Evolutionary conservation across 1,140 invertebrate genomes (phyloP).

Genomic region (Pogonomyrmex californicus): DNA sequence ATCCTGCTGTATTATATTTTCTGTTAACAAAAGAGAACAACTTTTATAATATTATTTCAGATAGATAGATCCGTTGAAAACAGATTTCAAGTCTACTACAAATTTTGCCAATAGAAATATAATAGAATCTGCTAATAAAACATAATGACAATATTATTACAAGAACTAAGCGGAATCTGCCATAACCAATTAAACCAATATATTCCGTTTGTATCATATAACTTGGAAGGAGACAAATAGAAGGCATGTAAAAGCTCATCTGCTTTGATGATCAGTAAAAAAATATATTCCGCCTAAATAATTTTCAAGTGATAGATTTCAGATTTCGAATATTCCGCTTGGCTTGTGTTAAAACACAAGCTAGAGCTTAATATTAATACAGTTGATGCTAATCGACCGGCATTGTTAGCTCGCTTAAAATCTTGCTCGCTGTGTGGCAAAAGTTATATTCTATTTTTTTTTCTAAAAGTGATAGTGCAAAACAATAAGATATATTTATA

Average conservation of each 20-base stretch:
- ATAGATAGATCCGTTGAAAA: not conserved
- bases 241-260: too few species aligned
- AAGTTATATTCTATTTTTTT: not conserved
- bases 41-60: not conserved
- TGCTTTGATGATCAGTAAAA: too few species aligned
- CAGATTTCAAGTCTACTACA: not conserved
- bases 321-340: too few species aligned
- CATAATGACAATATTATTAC: not conserved
- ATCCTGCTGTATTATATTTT: conserved; percentile 82
- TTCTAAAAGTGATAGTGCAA: too few species aligned
- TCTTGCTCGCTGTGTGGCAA: not conserved
- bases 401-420: not conserved
- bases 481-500: too few species aligned
- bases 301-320: too few species aligned
- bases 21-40: not conserved
- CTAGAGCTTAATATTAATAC: not conserved
- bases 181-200: not conserved
- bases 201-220: too few species aligned
- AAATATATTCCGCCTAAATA: too few species aligned
- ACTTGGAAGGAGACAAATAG: too few species aligned
- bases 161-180: not conserved
- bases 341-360: not conserved
- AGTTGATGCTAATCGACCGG: not conserved
- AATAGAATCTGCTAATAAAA: not conserved
- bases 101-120: not conserved